Base-by-base conservation (phyloP, 1,140 invertebrate genomes). In the Mamestra configurata region DNA sequence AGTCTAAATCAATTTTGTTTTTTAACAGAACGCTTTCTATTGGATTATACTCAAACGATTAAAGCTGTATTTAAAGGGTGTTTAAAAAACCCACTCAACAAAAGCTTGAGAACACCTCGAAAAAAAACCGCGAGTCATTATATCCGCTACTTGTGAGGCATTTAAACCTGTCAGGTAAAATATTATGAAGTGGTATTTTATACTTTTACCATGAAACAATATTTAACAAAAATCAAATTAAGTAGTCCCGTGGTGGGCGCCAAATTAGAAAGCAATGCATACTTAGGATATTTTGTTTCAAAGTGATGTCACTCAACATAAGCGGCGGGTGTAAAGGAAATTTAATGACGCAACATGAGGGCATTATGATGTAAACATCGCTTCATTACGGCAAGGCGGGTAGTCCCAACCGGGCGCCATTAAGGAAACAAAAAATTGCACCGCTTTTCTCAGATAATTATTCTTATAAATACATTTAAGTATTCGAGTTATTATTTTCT, bases 101-200 rank as follows among this genome's bases (percentile, higher is more conserved):
- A 70, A 24, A 70, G 35, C 13, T 37, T 40, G 2, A 35, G n/a
- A 37, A 18, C 6, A 22, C 6, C 40, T n/a, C 4, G 1, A n/a
- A 15, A 49, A 49, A 70, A 70, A 49, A 70, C 27, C 35, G 18
- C 61, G n/a, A 40, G n/a, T 40, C 35, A 70, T 68, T 49, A 46
- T 46, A 49, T 49, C 43, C 43, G 40, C 66, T 49, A 49, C 66
- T 49, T 27, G 22, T 68, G 15, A 49, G 13, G 27, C 22, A 6
- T n/a, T 70, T 49, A 70, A 46, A n/a, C 22, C 15, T 27, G 22
- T 46, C 43, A 24, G 43, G 40, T n/a, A 27, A 70, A 70, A 70
- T 4, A 13, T 8, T 24, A 18, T 18, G 18, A 49, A 70, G 66
- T 27, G 15, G 10, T 18, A 7, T 64, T 40, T 37, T n/a, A 27